Base-by-base conservation (phyloP, 1,140 invertebrate genomes). In the Camponotus floridanus region DNA sequence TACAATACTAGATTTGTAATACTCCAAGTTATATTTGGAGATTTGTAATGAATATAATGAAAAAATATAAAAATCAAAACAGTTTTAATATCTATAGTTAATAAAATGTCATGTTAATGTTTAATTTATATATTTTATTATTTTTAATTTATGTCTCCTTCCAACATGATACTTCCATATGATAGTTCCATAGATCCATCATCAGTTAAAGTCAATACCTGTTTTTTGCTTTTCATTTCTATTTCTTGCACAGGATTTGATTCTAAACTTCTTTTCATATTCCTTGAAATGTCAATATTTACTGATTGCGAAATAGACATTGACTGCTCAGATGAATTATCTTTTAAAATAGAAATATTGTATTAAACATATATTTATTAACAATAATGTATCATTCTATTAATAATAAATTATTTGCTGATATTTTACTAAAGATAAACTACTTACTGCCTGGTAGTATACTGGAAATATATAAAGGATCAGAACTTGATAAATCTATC, bases 141-240 rank as follows among this genome's bases (percentile, higher is more conserved):
- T 26, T 26, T 26, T 26, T 26, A 26, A 59, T 57, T 61, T 62
- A 73, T 9, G 51, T 78, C n/a, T 92, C 86, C 59, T 90, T 87
- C 89, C 89, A 91, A 85, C 55, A 76, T 33, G 48, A 15, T 64
- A 92, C 65, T 31, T 92, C 90, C 18, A 92, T 39, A n/a, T n/a
- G n/a, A n/a, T 74, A 93, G 86, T 88, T 91, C 86, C 55, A 93
- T 68, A 87, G 70, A 91, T 65, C 92, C 92, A 68, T 92, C 92
- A 39, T 92, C 88, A n/a, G 86, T 85, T 33, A 93, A 64, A 36
- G 91, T 91, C 42, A 92, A 79, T 61, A 91, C 78, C 59, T 90
- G 91, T 62, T 88, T 92, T 13, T 21, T 84, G 26, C 39, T 48
- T 76, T 88, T 86, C 0, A 74, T 61, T 8, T 86, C 18, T 55